phyloP scores from a whole-genome alignment of 1,140 invertebrate genomes.

The Daktulosphaira vitifoliae region DNA sequence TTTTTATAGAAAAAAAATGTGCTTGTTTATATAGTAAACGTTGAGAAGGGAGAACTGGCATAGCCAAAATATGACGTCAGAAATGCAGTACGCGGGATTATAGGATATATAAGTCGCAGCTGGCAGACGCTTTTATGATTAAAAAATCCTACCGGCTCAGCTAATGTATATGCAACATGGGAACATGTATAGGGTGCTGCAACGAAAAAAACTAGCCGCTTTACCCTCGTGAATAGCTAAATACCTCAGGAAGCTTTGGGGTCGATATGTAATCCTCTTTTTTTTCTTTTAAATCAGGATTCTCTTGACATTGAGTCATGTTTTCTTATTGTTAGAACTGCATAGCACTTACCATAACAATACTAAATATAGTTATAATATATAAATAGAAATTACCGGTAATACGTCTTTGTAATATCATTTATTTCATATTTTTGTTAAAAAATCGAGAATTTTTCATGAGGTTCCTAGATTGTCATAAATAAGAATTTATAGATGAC shows the following conservation, averaged over 20 bases:
- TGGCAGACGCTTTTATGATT: constrained; percentile 32
- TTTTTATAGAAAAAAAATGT: constrained; percentile 5
- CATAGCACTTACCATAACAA: too few species aligned
- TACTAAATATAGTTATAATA: too few species aligned
- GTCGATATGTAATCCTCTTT: constrained; percentile 32
- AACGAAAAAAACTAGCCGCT: constrained; percentile 13
- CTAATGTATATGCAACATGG: constrained; percentile 9
- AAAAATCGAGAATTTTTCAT: too few species aligned
- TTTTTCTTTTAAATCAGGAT: constrained; percentile 20
- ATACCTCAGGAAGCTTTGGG: constrained; percentile 31
- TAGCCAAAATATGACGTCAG: constrained; percentile 28
- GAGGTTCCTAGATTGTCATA: too few species aligned
- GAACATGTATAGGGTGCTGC: constrained; percentile 18
- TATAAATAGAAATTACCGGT: too few species aligned
- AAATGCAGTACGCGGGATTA: constrained; percentile 28
- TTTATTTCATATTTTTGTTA: too few species aligned
- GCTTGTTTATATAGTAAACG: background rate
- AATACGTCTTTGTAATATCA: too few species aligned
- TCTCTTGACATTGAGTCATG: constrained; percentile 26
- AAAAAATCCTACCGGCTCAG: constrained; percentile 26
- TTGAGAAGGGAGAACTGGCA: constrained; percentile 1
- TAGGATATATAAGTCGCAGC: constrained; percentile 29
- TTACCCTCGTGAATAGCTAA: constrained; percentile 30
- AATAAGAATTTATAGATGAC: too few species aligned
- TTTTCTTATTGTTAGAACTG: constrained; percentile 26